Conservation (phyloP, 2,113 vertebrate genomes). For the Anser cygnoides region DNA sequence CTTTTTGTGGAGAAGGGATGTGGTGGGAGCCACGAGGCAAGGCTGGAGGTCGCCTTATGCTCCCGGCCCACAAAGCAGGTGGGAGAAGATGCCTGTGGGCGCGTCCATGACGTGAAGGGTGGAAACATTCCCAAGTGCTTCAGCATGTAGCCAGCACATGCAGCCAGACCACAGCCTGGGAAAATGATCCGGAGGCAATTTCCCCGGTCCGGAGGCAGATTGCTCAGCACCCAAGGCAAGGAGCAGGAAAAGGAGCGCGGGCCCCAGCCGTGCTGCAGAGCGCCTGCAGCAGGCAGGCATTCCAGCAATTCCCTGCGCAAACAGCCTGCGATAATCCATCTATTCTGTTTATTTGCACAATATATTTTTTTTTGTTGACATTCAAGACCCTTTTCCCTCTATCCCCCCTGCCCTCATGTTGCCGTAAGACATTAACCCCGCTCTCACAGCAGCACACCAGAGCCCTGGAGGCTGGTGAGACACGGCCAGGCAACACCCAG, state of each 20-base stretch:
- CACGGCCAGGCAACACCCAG: background rate
- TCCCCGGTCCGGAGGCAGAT: background rate
- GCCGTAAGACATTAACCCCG: background rate
- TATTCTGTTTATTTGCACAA: constrained; percentile 49
- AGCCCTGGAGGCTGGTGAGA: background rate
- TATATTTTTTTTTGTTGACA: constrained; percentile 44
- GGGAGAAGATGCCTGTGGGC: background rate
- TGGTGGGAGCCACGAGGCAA: background rate
- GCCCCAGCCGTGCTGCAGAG: background rate
- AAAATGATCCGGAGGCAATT: background rate
- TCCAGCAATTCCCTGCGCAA: constrained; percentile 40
- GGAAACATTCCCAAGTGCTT: accelerated
- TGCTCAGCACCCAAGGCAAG: accelerated
- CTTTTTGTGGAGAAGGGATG: background rate
- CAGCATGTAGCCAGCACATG: accelerated
- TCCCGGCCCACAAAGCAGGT: background rate
- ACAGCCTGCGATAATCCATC: background rate
- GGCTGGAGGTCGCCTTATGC: background rate
- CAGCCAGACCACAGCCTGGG: background rate
- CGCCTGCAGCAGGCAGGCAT: background rate
- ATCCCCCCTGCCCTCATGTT: background rate
- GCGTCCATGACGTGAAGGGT: accelerated
- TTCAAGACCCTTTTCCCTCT: constrained; percentile 27
- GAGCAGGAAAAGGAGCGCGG: accelerated
- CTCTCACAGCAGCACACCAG: background rate